A percentile compares a stretch with the other conserved stretches of the same genome.
Conservation (phyloP, 2,797 vertebrate species). For the Coregonus suidteri region DNA sequence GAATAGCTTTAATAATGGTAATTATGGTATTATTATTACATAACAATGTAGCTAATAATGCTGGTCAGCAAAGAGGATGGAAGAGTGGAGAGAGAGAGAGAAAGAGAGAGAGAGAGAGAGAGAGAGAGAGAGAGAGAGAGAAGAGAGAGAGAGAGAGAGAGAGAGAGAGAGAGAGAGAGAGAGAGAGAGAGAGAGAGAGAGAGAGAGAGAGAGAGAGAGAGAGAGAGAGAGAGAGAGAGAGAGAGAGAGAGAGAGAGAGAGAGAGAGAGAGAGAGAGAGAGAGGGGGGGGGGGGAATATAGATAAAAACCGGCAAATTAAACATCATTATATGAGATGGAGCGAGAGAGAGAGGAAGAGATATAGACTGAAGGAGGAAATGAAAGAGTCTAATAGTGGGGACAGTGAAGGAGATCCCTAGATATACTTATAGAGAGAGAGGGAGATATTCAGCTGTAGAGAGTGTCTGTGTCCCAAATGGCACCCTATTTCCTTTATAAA, state of each 20-base stretch:
- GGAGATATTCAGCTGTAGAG: too few relatives aligned
- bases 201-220: too few relatives aligned
- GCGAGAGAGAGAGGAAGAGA: neutral
- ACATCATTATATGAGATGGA: neutral
- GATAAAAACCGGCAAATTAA: neutral
- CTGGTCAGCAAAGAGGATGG: slow-evolving; percentile 34
- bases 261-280: too few relatives aligned
- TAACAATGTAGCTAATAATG: slow-evolving; percentile 11
- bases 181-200: too few relatives aligned
- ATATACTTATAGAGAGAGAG: too few relatives aligned
- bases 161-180: too few relatives aligned
- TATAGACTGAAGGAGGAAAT: neutral
- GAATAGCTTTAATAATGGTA: neutral
- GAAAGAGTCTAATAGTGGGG: neutral
- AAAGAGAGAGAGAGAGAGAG: neutral
- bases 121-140: neutral
- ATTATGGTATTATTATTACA: neutral
- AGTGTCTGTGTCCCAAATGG: neutral
- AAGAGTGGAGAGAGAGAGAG: neutral
- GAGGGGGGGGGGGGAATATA: too few relatives aligned
- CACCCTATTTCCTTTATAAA: slow-evolving; percentile 1
- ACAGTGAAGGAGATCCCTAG: neutral
- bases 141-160: neutral
- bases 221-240: too few relatives aligned
- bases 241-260: too few relatives aligned